phyloP scores from a whole-genome alignment of 2,888 invertebrate species.

The Gisinianus flammeolus region DNA sequence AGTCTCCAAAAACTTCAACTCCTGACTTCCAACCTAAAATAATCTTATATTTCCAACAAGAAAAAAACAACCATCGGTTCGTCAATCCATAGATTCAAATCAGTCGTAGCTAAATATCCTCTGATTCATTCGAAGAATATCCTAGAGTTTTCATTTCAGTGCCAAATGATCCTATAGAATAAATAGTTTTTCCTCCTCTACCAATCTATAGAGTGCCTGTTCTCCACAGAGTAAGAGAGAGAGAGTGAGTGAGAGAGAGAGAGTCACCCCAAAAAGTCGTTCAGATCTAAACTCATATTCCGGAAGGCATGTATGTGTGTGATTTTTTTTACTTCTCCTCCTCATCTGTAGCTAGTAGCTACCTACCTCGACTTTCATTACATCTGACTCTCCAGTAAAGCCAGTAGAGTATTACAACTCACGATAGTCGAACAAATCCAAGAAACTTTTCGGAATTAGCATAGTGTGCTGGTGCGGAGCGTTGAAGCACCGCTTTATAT shows the following conservation, averaged over 20 bases:
- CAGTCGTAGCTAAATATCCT: conserved; percentile 19
- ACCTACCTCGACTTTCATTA: background rate
- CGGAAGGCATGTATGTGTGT: background rate
- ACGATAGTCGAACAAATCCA: background rate
- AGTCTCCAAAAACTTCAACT: no score
- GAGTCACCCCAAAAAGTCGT: background rate
- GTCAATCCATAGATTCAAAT: conserved; percentile 16
- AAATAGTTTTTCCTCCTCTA: background rate
- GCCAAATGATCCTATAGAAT: conserved; percentile 14
- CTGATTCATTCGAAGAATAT: conserved; percentile 15
- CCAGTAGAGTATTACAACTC: background rate
- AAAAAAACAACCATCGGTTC: background rate
- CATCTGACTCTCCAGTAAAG: conserved; percentile 3
- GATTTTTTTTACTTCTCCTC: background rate
- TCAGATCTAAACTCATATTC: background rate
- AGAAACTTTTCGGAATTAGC: background rate
- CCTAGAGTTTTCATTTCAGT: conserved; percentile 21
- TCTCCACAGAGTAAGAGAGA: no score
- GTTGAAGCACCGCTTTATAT: conserved; percentile 18
- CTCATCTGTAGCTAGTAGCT: background rate
- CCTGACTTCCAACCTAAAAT: conserved; percentile 11
- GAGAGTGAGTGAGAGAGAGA: background rate
- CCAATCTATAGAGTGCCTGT: no score
- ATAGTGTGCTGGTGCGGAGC: no score
- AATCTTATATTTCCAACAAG: background rate